These are phyloP conservation scores for Aphaenogaster floridana DNA, from an alignment of 1,140 invertebrate species.

Conservation along the genomic window DNA sequence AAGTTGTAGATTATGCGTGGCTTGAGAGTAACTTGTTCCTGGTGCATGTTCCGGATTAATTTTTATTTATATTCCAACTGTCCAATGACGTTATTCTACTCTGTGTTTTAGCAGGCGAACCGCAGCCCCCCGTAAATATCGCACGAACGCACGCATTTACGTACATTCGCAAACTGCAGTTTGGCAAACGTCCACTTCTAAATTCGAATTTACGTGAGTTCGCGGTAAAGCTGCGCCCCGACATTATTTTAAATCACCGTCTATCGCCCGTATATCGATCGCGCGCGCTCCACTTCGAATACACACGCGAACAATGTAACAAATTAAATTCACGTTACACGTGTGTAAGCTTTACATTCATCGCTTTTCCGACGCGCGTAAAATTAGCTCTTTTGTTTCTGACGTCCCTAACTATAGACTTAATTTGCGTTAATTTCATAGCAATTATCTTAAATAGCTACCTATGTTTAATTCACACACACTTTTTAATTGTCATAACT, in stretches of 20 bases:
- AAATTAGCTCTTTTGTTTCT: slow-evolving; percentile 24
- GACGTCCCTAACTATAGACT: not conserved
- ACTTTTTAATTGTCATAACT: not conserved
- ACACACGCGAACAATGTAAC: slow-evolving; percentile 42
- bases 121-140: slow-evolving; percentile 59
- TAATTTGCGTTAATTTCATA: not conserved
- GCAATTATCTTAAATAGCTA: slow-evolving; percentile 3
- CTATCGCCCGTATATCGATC: slow-evolving; percentile 61
- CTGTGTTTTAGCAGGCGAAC: slow-evolving; percentile 36
- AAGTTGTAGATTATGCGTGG: slow-evolving; percentile 21
- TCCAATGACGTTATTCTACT: slow-evolving; percentile 16
- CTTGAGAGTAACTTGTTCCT: not conserved
- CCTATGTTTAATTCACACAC: not conserved
- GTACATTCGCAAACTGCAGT: slow-evolving; percentile 61
- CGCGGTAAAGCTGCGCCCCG: slow-evolving; percentile 52
- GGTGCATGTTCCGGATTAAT: slow-evolving; percentile 24
- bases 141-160: slow-evolving; percentile 50
- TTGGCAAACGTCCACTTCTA: slow-evolving; percentile 65
- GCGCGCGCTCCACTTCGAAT: slow-evolving; percentile 27
- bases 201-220: slow-evolving; percentile 63
- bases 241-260: slow-evolving; percentile 65
- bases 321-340: slow-evolving; percentile 55
- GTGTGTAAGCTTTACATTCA: slow-evolving; percentile 13
- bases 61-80: slow-evolving; percentile 54
- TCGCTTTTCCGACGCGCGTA: not conserved